Evolutionary conservation across 2,113 vertebrate species (phyloP).

Genomic region (Neoarius graeffei): DNA sequence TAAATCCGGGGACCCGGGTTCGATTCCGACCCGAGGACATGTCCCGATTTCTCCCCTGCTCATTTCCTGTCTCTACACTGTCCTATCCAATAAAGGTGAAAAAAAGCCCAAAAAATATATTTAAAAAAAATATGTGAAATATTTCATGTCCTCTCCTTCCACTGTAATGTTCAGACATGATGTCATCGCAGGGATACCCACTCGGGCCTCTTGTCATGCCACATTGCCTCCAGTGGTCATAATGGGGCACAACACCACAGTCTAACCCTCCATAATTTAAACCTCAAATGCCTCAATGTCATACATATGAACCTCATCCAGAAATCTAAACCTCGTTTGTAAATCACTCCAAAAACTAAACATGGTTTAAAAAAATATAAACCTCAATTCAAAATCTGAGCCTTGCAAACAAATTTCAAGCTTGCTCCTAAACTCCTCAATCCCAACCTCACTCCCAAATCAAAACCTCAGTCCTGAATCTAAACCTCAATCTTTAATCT

Average conservation of each 20-base stretch:
- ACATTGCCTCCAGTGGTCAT: constrained; percentile 6
- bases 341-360: no score
- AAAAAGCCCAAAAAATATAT: no score
- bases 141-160: neutral
- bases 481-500: neutral
- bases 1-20: no score
- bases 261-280: neutral
- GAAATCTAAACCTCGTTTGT: no score
- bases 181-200: constrained; percentile 62
- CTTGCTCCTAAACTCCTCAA: neutral
- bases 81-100: no score
- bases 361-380: neutral
- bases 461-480: neutral
- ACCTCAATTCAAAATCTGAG: neutral
- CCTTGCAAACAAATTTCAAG: no score
- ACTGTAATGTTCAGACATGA: constrained; percentile 68
- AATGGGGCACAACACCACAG: neutral
- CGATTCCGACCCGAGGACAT: no score
- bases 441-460: neutral
- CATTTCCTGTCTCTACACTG: no score
- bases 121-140: neutral
- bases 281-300: neutral
- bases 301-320: neutral
- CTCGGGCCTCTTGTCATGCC: neutral
- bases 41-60: no score